These are phyloP conservation scores for Clarias gariepinus DNA, from an alignment of 2,113 vertebrate genomes.

Conservation along the genomic window DNA sequence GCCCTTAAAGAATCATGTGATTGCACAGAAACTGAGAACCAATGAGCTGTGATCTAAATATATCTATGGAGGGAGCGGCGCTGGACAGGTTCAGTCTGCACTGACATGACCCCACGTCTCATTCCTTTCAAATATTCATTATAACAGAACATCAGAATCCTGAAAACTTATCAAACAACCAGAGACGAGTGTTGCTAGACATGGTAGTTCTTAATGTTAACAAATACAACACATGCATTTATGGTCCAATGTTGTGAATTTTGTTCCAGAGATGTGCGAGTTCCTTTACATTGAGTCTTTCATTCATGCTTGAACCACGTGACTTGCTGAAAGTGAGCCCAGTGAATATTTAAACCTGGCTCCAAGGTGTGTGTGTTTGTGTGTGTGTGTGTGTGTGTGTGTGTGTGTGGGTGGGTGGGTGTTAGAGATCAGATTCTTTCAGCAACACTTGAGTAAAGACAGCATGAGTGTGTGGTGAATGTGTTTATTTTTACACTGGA, in stretches of 20 bases:
- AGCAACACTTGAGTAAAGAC: no score
- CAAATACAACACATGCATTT: not conserved
- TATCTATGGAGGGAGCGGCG: not conserved
- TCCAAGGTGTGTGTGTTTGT: not conserved
- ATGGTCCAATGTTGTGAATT: not conserved
- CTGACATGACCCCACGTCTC: no score
- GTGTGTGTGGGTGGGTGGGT: no score
- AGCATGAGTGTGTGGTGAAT: not conserved
- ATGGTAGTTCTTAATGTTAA: not conserved
- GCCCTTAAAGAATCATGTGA: slow-evolving; percentile 18
- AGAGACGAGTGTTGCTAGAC: not conserved
- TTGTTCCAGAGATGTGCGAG: not conserved
- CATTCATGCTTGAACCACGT: slow-evolving; percentile 3
- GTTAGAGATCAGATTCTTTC: no score
- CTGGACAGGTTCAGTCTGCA: no score
- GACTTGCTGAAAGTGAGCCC: not conserved
- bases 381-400: not conserved
- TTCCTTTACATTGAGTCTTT: not conserved
- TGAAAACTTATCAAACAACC: no score
- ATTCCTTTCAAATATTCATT: no score
- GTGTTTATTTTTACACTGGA: not conserved
- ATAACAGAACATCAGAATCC: no score
- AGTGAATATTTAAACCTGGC: not conserved
- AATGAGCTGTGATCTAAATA: slow-evolving; percentile 4
- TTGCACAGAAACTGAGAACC: slow-evolving; percentile 1